These are phyloP conservation scores for Noctuana brunneofusca DNA, from an alignment of 2,888 invertebrate species.

Conservation along the genomic window DNA sequence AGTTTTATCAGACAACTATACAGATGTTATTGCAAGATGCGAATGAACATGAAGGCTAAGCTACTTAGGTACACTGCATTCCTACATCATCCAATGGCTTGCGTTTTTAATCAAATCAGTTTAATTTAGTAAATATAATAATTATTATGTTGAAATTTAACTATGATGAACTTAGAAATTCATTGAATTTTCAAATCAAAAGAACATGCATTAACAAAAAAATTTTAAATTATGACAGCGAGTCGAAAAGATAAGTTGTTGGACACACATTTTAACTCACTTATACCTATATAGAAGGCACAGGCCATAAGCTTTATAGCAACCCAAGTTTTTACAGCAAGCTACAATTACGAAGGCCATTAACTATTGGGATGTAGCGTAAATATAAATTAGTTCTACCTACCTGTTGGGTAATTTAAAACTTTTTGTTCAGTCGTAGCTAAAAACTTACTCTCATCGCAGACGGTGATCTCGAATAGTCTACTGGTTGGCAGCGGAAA, in stretches of 20 bases:
- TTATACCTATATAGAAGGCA: too few relatives aligned
- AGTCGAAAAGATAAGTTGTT: too few relatives aligned
- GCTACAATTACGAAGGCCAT: neutral
- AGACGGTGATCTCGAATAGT: conserved; percentile 88
- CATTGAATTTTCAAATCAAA: too few relatives aligned
- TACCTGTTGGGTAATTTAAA: neutral
- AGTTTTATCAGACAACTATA: conserved; percentile 17
- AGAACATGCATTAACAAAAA: too few relatives aligned
- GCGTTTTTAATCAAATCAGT: neutral
- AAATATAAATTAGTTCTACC: neutral
- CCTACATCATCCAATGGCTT: neutral
- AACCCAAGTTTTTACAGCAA: neutral
- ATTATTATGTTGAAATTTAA: too few relatives aligned
- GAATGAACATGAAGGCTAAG: conserved; percentile 35
- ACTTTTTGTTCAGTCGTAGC: neutral
- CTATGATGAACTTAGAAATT: too few relatives aligned
- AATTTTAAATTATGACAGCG: too few relatives aligned
- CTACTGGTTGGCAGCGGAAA: conserved; percentile 93
- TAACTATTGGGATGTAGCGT: neutral
- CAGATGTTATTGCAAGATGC: conserved; percentile 15
- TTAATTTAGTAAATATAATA: too few relatives aligned
- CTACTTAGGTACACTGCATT: conserved; percentile 13
- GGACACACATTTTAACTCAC: too few relatives aligned
- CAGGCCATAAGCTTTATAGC: neutral
- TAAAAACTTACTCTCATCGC: conserved; percentile 85